Evolutionary conservation across 2,797 vertebrate species (phyloP).

Genomic region (Hippoglossus hippoglossus): DNA sequence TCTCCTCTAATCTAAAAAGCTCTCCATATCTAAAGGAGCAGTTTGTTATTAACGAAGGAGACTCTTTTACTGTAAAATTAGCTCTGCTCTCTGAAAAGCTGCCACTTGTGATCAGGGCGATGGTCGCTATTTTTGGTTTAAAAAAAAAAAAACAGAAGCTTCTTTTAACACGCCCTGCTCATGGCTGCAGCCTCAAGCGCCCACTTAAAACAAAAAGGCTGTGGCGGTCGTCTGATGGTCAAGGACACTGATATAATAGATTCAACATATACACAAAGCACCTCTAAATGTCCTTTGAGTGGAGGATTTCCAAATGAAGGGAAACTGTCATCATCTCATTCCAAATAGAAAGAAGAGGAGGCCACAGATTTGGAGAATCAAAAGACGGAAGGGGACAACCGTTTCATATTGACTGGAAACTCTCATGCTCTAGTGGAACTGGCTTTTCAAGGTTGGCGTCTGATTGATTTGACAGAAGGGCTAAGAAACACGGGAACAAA

Average conservation of each 20-base stretch:
- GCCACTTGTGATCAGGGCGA: conserved; percentile 12
- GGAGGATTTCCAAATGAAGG: conserved; percentile 41
- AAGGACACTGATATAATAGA: conserved; percentile 42
- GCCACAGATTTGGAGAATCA: conserved; percentile 19
- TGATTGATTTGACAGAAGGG: conserved; percentile 47
- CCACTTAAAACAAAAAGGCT: conserved; percentile 7
- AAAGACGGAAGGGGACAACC: conserved; percentile 15
- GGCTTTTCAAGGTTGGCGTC: conserved; percentile 33
- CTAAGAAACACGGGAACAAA: conserved; percentile 31
- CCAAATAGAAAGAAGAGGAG: neutral
- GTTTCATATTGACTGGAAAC: conserved; percentile 46
- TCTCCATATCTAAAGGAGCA: conserved; percentile 21
- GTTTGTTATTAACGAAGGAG: conserved; percentile 38
- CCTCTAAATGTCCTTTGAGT: conserved; percentile 40
- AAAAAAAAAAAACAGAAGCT: neutral
- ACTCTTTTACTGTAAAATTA: conserved; percentile 36
- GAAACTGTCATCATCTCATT: conserved; percentile 18
- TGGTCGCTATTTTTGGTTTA: neutral
- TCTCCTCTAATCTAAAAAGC: conserved; percentile 27
- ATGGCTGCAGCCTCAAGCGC: neutral
- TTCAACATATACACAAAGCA: conserved; percentile 29
- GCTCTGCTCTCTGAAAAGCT: conserved; percentile 27
- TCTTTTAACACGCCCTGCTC: conserved; percentile 23
- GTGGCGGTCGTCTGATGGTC: conserved; percentile 20
- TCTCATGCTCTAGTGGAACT: conserved; percentile 36